Percentiles rank a stretch among this genome's conserved stretches.
Conservation (phyloP, 1,140 invertebrate species). For the Diachasma alloeum region DNA sequence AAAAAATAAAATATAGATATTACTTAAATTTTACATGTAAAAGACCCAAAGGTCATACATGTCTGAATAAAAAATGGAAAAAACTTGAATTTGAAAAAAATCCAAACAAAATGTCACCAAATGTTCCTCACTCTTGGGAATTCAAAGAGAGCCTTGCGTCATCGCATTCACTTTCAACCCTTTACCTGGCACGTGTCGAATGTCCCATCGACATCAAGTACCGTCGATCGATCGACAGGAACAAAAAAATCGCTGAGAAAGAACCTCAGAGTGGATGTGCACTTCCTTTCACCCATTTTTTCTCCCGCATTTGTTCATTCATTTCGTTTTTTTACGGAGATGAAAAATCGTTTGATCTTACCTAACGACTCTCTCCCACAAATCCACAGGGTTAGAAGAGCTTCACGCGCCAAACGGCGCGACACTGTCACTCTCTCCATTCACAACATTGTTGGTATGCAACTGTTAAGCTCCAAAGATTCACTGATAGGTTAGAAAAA, state of each 20-base stretch:
- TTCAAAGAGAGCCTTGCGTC: not conserved
- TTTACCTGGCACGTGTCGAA: constrained; percentile 30
- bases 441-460: not conserved
- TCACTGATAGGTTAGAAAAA: not conserved
- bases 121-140: not conserved
- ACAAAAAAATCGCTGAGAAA: not conserved
- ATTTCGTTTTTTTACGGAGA: not conserved
- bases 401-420: constrained; percentile 11
- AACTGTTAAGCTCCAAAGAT: too few relatives aligned
- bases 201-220: constrained; percentile 21
- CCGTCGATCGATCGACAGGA: constrained; percentile 11
- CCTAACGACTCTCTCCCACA: not conserved
- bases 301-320: not conserved
- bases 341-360: not conserved
- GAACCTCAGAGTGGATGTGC: not conserved
- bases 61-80: too few relatives aligned
- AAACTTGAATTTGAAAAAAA: too few relatives aligned
- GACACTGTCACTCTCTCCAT: not conserved
- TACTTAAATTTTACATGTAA: too few relatives aligned
- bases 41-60: too few relatives aligned
- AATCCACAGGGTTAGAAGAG: not conserved
- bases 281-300: not conserved
- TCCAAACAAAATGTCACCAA: too few relatives aligned
- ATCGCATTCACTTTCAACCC: not conserved
- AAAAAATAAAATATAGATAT: too few relatives aligned